These are phyloP conservation scores for Xestoiulus laeticollis DNA, from an alignment of 2,888 invertebrate species.

Conservation along the genomic window DNA sequence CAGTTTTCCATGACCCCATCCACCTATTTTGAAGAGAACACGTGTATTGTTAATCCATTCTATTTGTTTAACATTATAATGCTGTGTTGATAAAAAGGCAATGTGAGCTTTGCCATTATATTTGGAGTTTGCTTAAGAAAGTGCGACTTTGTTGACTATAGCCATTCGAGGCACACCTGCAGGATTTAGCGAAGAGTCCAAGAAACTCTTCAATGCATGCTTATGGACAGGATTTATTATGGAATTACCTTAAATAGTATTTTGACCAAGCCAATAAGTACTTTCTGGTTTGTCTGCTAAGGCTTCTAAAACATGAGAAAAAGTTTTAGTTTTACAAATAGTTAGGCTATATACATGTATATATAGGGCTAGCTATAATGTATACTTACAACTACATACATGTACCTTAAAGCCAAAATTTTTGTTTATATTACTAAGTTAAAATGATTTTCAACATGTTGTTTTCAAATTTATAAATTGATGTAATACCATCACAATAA, in stretches of 20 bases:
- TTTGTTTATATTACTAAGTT: too few relatives aligned
- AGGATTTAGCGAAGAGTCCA: neutral
- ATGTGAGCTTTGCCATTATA: constrained; percentile 28
- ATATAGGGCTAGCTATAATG: too few relatives aligned
- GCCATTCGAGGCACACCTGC: constrained; percentile 25
- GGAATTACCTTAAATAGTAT: neutral
- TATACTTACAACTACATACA: too few relatives aligned
- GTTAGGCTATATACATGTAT: too few relatives aligned
- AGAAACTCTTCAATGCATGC: neutral
- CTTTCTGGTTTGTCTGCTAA: neutral
- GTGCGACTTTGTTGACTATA: constrained; percentile 7
- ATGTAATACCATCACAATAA: neutral
- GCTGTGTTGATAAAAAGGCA: neutral
- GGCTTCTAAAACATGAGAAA: too few relatives aligned
- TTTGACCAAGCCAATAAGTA: neutral
- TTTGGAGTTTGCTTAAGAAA: constrained; percentile 39
- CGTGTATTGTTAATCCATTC: neutral
- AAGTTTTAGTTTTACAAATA: too few relatives aligned
- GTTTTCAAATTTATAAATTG: neutral
- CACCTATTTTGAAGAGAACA: neutral
- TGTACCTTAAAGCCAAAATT: too few relatives aligned
- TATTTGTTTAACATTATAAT: neutral
- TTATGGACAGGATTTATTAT: neutral
- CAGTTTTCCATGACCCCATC: neutral
- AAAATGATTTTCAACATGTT: too few relatives aligned